These are phyloP conservation scores for Laspeyria flexula DNA, from an alignment of 2,888 invertebrate species.

Conservation along the genomic window DNA sequence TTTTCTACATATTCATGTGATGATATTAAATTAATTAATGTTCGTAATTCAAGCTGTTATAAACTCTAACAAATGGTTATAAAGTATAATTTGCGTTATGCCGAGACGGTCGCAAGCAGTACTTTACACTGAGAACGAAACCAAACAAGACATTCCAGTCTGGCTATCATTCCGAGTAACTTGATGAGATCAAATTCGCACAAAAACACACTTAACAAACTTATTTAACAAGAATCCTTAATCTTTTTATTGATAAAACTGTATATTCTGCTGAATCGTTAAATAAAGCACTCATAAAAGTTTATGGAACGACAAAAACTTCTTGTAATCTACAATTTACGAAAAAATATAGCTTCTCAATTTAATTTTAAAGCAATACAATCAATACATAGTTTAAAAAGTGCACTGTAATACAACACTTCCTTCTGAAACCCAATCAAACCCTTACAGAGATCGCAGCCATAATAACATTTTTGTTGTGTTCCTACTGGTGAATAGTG, in stretches of 20 bases:
- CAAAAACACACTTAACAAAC: conserved; percentile 28
- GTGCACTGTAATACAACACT: no score
- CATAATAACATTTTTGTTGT: no score
- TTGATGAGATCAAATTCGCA: conserved; percentile 41
- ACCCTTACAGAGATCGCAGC: no score
- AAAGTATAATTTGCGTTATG: background rate
- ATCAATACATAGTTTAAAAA: no score
- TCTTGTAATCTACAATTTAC: background rate
- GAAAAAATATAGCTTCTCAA: background rate
- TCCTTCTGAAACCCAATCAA: no score
- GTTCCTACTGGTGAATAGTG: no score
- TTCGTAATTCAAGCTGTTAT: background rate
- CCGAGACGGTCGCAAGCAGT: conserved; percentile 12
- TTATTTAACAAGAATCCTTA: conserved; percentile 20
- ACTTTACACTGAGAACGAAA: conserved; percentile 13
- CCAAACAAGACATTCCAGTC: conserved; percentile 41
- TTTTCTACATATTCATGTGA: conserved; percentile 28
- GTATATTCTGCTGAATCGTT: background rate
- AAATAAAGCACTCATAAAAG: background rate
- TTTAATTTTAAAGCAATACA: background rate
- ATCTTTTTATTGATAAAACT: background rate
- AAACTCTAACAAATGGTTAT: background rate
- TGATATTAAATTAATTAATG: conserved; percentile 2
- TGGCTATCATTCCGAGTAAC: conserved; percentile 31
- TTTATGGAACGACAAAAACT: background rate